These are phyloP conservation scores for Azorinus chamasolen DNA, from an alignment of 2,888 invertebrate genomes.

Conservation along the genomic window DNA sequence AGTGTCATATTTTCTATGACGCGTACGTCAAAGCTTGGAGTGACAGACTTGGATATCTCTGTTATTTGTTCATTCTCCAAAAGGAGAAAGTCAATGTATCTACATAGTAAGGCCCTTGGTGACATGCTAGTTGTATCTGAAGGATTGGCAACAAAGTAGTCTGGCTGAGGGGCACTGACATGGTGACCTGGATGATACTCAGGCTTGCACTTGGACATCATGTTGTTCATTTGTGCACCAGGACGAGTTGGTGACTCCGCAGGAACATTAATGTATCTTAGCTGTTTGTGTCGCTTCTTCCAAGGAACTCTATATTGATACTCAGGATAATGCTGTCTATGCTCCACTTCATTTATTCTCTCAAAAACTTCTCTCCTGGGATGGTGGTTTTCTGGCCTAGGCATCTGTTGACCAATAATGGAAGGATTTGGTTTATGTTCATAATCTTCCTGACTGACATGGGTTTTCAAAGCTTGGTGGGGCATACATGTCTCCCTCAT, in stretches of 20 bases:
- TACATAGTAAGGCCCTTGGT: conserved; percentile 58
- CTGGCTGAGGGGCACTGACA: conserved; percentile 20
- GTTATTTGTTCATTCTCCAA: conserved; percentile 83
- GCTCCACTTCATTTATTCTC: background rate
- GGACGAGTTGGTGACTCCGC: conserved; percentile 26
- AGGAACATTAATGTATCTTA: conserved; percentile 36
- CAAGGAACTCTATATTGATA: conserved; percentile 4
- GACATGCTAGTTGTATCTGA: conserved; percentile 48
- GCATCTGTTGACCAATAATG: conserved; percentile 1
- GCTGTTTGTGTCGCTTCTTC: conserved; percentile 26
- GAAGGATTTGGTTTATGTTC: background rate
- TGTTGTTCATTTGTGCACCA: conserved; percentile 34
- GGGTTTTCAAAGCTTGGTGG: conserved; percentile 44
- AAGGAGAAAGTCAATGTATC: conserved; percentile 81
- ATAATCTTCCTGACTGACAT: conserved; percentile 37
- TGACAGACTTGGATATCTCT: conserved; percentile 80
- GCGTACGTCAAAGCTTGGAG: conserved; percentile 78
- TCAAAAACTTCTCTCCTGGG: background rate
- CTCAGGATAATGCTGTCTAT: background rate
- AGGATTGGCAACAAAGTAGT: conserved; percentile 63
- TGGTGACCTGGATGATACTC: background rate
- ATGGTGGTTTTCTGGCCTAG: conserved; percentile 2
- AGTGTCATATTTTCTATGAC: conserved; percentile 81
- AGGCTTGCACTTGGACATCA: conserved; percentile 35
- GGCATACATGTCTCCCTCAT: conserved; percentile 50